Conservation (phyloP, 2,113 vertebrate genomes). For the Alethe diademata region DNA sequence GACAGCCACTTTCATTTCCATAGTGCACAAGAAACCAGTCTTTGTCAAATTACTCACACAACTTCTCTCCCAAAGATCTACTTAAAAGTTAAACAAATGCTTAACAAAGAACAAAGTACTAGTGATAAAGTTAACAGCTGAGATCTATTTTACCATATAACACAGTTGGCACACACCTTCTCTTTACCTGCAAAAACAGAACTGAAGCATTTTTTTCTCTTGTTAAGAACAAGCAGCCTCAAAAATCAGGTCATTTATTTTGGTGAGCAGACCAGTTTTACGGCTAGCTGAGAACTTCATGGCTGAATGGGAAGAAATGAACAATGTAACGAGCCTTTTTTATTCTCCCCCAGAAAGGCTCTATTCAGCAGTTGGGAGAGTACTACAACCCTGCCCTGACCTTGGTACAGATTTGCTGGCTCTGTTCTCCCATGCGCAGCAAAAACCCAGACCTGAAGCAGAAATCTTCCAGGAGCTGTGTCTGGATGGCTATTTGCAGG, state of each 20-base stretch:
- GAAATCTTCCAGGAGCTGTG: background rate
- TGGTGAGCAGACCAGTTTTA: background rate
- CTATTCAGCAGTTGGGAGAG: background rate
- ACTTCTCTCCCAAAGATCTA: background rate
- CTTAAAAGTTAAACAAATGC: background rate
- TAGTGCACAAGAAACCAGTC: background rate
- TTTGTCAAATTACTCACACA: background rate
- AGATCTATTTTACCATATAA: background rate
- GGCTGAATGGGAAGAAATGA: background rate
- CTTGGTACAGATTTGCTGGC: conserved; percentile 19
- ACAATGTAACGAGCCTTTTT: background rate
- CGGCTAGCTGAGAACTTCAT: background rate
- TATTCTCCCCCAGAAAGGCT: background rate
- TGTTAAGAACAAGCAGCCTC: background rate
- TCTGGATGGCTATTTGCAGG: background rate
- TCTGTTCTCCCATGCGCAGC: background rate
- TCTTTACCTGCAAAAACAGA: background rate
- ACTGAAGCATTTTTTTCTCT: background rate
- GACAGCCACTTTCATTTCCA: background rate
- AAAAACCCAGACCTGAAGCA: background rate
- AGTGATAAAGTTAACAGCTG: background rate
- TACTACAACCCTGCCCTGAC: conserved; percentile 6
- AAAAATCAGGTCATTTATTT: conserved; percentile 24
- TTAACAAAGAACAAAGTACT: background rate
- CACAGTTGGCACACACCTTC: background rate